phyloP scores from a whole-genome alignment of 2,888 invertebrate genomes.

The Proisotoma minuta region DNA sequence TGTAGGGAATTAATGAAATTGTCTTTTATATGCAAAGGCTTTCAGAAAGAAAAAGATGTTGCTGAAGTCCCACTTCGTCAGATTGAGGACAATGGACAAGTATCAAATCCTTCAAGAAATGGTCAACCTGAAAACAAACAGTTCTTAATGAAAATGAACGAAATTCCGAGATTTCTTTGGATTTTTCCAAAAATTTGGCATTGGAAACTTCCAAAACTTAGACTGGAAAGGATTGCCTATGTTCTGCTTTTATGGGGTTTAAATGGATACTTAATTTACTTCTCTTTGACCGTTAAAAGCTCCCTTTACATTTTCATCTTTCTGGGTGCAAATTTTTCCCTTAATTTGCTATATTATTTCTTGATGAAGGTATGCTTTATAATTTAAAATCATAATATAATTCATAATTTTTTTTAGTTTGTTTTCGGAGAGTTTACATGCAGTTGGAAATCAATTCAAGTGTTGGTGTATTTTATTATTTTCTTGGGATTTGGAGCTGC shows the following conservation, averaged over 20 bases:
- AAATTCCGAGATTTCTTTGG: slow-evolving; percentile 8
- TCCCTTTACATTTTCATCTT: neutral
- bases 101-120: neutral
- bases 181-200: slow-evolving; percentile 12
- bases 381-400: neutral
- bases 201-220: slow-evolving; percentile 4
- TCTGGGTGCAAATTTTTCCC: neutral
- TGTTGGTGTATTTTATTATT: neutral
- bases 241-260: neutral
- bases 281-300: neutral
- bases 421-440: slow-evolving; percentile 8
- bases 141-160: neutral
- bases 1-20: neutral
- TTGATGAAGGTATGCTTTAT: slow-evolving; percentile 7
- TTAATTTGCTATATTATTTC: slow-evolving; percentile 5
- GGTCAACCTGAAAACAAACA: neutral
- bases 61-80: too few relatives aligned
- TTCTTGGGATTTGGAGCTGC: neutral
- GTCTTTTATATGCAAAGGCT: too few relatives aligned
- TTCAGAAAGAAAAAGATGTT: too few relatives aligned
- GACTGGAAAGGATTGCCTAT: neutral
- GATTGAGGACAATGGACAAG: neutral
- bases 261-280: slow-evolving; percentile 10
- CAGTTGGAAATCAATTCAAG: neutral
- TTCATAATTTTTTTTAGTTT: neutral